Evolutionary conservation across 2,797 vertebrate species (phyloP).

Genomic region (Amblyopsis hoosieri): DNA sequence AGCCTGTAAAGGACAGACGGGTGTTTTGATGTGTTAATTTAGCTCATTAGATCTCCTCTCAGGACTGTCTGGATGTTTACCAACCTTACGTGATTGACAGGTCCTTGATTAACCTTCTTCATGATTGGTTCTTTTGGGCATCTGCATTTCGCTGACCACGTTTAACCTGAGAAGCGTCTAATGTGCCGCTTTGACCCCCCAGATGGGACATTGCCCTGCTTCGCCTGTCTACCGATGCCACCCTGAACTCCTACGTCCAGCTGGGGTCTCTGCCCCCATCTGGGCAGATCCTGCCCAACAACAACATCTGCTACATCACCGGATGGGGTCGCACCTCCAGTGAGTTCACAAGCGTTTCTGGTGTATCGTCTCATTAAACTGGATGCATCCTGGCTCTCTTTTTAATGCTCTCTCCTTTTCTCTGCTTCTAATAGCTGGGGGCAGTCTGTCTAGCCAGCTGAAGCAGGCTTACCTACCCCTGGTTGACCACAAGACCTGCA

Average conservation of each 20-base stretch:
- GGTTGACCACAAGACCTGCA: conserved; percentile 76
- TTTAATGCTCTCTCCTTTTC: not conserved
- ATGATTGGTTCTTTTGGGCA: too few species aligned
- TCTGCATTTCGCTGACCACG: too few species aligned
- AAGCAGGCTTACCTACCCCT: conserved; percentile 82
- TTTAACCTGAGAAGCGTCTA: too few species aligned
- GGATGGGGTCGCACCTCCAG: conserved; percentile 86
- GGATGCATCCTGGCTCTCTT: not conserved
- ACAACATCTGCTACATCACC: conserved; percentile 82
- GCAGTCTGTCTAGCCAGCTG: conserved; percentile 72
- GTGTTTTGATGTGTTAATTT: too few species aligned
- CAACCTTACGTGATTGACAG: too few species aligned
- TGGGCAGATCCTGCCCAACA: conserved; percentile 75
- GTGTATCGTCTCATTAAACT: not conserved
- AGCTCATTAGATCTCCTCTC: too few species aligned
- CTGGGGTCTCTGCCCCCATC: conserved; percentile 75
- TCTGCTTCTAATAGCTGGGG: conserved; percentile 67
- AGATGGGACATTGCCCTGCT: conserved; percentile 86
- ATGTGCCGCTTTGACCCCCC: conserved; percentile 7
- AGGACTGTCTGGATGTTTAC: too few species aligned
- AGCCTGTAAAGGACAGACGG: too few species aligned
- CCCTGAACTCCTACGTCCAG: conserved; percentile 78
- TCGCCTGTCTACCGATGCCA: conserved; percentile 62
- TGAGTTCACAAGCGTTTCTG: conserved; percentile 62
- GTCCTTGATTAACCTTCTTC: too few species aligned